These are phyloP conservation scores for Hesperophylax magnus DNA, from an alignment of 1,140 invertebrate genomes.

Conservation along the genomic window DNA sequence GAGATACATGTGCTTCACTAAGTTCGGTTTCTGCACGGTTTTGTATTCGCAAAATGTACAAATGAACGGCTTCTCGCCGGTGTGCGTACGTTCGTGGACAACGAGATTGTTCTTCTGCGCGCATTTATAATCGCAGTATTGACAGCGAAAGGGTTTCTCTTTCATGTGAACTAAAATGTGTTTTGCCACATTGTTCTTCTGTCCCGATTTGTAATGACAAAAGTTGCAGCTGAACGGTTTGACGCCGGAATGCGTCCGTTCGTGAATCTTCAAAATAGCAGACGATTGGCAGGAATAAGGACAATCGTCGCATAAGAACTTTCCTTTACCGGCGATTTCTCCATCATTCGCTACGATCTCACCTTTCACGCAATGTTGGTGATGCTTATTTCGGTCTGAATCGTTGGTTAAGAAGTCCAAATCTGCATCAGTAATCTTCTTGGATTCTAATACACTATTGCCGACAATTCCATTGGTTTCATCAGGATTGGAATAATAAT, in stretches of 20 bases:
- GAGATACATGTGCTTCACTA: conserved; percentile 76
- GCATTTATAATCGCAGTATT: conserved; percentile 79
- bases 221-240: conserved; percentile 75
- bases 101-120: conserved; percentile 75
- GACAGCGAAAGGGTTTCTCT: conserved; percentile 81
- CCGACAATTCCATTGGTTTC: neutral
- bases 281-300: conserved; percentile 67
- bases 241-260: conserved; percentile 74
- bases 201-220: conserved; percentile 83
- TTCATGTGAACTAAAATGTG: conserved; percentile 83
- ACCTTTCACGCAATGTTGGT: neutral
- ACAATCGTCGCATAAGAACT: conserved; percentile 66
- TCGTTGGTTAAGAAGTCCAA: neutral
- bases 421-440: neutral
- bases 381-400: no score
- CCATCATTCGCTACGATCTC: neutral
- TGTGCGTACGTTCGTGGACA: conserved; percentile 74
- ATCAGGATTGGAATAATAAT: neutral
- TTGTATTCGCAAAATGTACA: conserved; percentile 76
- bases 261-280: conserved; percentile 79
- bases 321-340: conserved; percentile 60
- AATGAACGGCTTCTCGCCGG: conserved; percentile 74
- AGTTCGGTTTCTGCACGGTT: conserved; percentile 71
- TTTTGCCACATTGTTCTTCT: conserved; percentile 83
- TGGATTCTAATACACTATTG: neutral